Evolutionary conservation across 2,888 invertebrate genomes (phyloP).

Genomic region (Agrochola lota): DNA sequence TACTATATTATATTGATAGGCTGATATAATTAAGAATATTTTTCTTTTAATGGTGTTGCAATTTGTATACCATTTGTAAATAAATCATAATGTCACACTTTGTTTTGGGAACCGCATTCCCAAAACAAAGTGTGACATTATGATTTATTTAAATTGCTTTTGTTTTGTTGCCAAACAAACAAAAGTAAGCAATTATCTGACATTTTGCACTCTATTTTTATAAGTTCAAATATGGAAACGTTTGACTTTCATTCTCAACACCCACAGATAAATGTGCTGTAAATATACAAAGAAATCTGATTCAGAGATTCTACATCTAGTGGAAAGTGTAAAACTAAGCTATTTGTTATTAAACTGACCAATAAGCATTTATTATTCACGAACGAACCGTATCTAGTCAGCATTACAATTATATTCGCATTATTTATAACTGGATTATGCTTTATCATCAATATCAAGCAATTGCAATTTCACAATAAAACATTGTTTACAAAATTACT

Average conservation of each 20-base stretch:
- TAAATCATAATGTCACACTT: too few relatives aligned
- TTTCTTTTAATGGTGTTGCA: neutral
- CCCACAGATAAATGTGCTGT: constrained; percentile 10
- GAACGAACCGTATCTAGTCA: constrained; percentile 2
- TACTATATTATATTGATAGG: neutral
- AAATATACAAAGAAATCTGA: neutral
- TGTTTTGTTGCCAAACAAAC: constrained; percentile 41
- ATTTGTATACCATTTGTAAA: constrained; percentile 4
- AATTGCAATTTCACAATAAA: constrained; percentile 1
- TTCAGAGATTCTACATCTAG: neutral
- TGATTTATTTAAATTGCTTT: constrained; percentile 6
- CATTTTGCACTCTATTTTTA: constrained; percentile 20
- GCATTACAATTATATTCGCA: constrained; percentile 16
- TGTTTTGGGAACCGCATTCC: too few relatives aligned
- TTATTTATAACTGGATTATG: constrained; percentile 20
- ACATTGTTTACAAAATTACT: neutral
- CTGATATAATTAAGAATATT: neutral
- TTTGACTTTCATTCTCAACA: constrained; percentile 25
- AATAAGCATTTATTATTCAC: constrained; percentile 23
- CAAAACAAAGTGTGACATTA: neutral
- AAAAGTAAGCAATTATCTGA: constrained; percentile 19
- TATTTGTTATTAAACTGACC: constrained; percentile 10
- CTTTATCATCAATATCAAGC: constrained; percentile 27
- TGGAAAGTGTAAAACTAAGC: neutral
- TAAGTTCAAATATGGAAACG: constrained; percentile 1